Percentiles rank a stretch among this genome's conserved stretches.
These are phyloP conservation scores for Artemia sinica DNA, from an alignment of 2,888 invertebrate species.

Conservation along the genomic window DNA sequence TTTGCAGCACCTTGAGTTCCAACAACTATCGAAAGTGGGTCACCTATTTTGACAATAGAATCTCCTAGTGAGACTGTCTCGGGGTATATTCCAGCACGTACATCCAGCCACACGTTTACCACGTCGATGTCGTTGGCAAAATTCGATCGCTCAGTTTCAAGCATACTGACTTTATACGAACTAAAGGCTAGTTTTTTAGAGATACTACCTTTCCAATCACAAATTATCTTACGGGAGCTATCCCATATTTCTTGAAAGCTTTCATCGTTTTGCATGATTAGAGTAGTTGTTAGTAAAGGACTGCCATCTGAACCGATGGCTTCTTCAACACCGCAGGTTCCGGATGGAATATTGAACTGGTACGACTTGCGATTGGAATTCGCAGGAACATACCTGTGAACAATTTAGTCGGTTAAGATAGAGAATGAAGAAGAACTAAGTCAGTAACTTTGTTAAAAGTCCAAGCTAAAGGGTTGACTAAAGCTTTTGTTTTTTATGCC, in stretches of 20 bases:
- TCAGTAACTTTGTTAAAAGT: too few species aligned
- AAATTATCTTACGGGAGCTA: slow-evolving; percentile 44
- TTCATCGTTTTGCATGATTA: slow-evolving; percentile 49
- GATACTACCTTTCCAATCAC: slow-evolving; percentile 30
- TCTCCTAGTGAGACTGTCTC: slow-evolving; percentile 41
- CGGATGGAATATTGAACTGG: slow-evolving; percentile 45
- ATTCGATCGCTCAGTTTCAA: slow-evolving; percentile 45
- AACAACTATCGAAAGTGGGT: slow-evolving; percentile 48
- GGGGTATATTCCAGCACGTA: slow-evolving; percentile 49
- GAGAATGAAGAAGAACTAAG: not conserved
- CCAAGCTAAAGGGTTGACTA: too few species aligned
- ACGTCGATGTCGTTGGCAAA: slow-evolving; percentile 35
- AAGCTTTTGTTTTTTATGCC: too few species aligned
- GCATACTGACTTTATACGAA: slow-evolving; percentile 49
- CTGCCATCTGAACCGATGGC: slow-evolving; percentile 43
- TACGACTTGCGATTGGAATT: slow-evolving; percentile 42
- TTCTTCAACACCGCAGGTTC: slow-evolving; percentile 45
- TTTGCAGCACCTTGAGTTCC: slow-evolving; percentile 46
- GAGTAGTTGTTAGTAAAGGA: slow-evolving; percentile 40
- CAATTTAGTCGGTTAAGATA: not conserved
- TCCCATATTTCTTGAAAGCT: slow-evolving; percentile 47
- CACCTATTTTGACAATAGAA: slow-evolving; percentile 48
- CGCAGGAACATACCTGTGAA: slow-evolving; percentile 34
- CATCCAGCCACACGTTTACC: slow-evolving; percentile 60
- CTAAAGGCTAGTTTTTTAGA: slow-evolving; percentile 32